Evolutionary conservation across 1,140 invertebrate species (phyloP).

Genomic region (Drosophila pruinosa): DNA sequence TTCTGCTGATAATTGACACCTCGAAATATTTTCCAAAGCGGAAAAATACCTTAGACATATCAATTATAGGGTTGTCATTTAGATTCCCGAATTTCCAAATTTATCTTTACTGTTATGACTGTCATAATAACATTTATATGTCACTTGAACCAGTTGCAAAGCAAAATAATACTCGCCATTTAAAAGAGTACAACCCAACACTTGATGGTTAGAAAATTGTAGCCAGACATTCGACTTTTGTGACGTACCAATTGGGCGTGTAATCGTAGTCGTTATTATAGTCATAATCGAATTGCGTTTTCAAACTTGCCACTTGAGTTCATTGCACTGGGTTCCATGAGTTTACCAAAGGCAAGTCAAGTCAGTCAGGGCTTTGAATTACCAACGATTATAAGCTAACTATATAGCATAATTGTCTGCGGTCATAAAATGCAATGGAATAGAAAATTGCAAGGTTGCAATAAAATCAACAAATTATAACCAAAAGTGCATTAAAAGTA

Average conservation of each 20-base stretch:
- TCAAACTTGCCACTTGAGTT: constrained; percentile 32
- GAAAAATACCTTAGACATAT: not conserved
- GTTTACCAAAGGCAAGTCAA: constrained; percentile 19
- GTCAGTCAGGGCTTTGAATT: constrained; percentile 50
- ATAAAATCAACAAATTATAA: constrained; percentile 26
- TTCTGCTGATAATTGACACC: not conserved
- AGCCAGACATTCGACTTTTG: constrained; percentile 13
- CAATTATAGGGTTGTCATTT: not conserved
- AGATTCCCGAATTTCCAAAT: not conserved
- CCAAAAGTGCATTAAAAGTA: constrained; percentile 9
- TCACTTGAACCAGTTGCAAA: constrained; percentile 4
- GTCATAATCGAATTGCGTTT: constrained; percentile 42
- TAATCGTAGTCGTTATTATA: constrained; percentile 31
- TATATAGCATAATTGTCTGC: constrained; percentile 50
- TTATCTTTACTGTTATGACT: constrained; percentile 6
- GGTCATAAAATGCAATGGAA: constrained; percentile 67
- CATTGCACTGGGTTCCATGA: constrained; percentile 42
- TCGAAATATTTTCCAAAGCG: not conserved
- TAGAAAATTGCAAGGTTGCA: constrained; percentile 76
- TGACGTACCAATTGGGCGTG: constrained; percentile 32
- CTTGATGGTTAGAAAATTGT: not conserved
- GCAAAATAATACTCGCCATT: constrained; percentile 6
- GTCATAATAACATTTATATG: constrained; percentile 4
- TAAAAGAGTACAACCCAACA: constrained; percentile 7
- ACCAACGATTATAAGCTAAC: constrained; percentile 5